These are phyloP conservation scores for Anthophora plumipes DNA, from an alignment of 2,888 invertebrate genomes.

Conservation along the genomic window DNA sequence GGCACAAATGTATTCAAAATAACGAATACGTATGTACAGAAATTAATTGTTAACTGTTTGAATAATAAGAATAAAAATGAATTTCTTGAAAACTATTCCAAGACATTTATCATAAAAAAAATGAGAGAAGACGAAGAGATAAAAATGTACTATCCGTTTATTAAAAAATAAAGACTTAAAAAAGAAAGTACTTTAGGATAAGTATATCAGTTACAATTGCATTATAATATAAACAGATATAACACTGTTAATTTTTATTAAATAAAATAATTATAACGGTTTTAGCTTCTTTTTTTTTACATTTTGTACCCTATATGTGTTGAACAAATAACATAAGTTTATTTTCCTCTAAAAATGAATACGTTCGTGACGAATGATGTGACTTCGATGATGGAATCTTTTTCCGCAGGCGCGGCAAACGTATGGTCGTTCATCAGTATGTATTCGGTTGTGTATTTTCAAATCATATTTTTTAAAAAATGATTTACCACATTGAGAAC, in stretches of 20 bases:
- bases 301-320: conserved; percentile 2
- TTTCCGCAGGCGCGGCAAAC: conserved; percentile 82
- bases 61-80: neutral
- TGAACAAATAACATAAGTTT: conserved; percentile 6
- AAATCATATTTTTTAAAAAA: conserved; percentile 84
- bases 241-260: conserved; percentile 4
- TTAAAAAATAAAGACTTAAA: conserved; percentile 44
- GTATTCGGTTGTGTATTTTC: conserved; percentile 82
- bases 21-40: too few species aligned
- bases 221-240: neutral
- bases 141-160: conserved; percentile 28
- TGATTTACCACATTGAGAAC: conserved; percentile 80
- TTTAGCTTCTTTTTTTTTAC: neutral
- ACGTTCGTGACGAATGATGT: conserved; percentile 83
- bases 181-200: conserved; percentile 4
- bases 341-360: conserved; percentile 72
- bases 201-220: conserved; percentile 6
- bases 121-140: neutral
- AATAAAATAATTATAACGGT: neutral
- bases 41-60: neutral
- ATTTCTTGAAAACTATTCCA: neutral
- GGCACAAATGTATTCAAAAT: neutral
- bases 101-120: neutral
- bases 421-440: conserved; percentile 83
- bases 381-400: conserved; percentile 82